These are phyloP conservation scores for Rotaria socialis DNA, from an alignment of 2,888 invertebrate genomes.

Conservation along the genomic window DNA sequence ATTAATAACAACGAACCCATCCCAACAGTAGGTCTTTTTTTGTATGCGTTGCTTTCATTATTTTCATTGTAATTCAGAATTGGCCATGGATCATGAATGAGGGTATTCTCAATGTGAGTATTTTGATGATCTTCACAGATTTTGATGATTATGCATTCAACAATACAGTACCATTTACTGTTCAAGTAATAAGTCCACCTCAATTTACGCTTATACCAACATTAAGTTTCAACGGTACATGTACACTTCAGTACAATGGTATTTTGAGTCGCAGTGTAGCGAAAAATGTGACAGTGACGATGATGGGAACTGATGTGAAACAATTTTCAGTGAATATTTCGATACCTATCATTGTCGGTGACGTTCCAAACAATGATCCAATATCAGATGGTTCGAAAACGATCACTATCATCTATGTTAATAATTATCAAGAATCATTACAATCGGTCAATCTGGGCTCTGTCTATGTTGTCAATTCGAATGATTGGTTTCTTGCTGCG, in stretches of 20 bases:
- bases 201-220: neutral
- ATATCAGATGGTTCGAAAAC: neutral
- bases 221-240: neutral
- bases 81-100: neutral
- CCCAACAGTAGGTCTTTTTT: neutral
- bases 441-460: neutral
- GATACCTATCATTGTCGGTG: neutral
- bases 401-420: neutral
- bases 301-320: neutral
- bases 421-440: neutral
- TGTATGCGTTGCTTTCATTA: neutral
- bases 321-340: neutral
- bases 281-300: neutral
- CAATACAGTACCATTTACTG: neutral
- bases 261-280: neutral
- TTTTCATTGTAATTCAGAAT: neutral
- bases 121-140: neutral
- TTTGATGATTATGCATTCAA: neutral
- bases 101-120: neutral
- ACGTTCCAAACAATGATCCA: neutral
- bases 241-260: neutral
- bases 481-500: neutral
- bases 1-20: constrained; percentile 42
- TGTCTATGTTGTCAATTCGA: constrained; percentile 32
- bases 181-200: neutral